Base-by-base conservation (phyloP, 2,797 vertebrate species). In the Hydrophis major region DNA sequence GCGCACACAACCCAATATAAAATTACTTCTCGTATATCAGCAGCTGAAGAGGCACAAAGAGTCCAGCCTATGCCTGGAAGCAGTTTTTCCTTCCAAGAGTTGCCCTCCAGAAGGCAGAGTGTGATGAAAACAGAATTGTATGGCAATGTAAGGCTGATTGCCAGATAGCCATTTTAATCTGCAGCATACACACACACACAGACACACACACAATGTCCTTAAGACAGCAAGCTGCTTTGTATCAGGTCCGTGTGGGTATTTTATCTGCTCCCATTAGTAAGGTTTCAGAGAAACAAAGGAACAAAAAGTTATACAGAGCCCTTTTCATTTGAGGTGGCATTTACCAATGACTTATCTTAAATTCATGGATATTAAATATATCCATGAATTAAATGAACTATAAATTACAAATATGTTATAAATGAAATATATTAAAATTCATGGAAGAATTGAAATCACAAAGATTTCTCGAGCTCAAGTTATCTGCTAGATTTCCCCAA, bases 401-500 rank as follows among this genome's bases (percentile, higher is more conserved):
- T 16, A 56, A 56, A 56, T 14, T 56, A 13, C 12, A 56, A 56
- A 56, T 56, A 56, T 4, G 16, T 56, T 13, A 56, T 16, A 12
- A 56, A 56, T 56, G 12, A 56, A 56, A 56, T 16, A 14, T 56
- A 55, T 55, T 55, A 27, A 61, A 53, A 61, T 10, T 27, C 60
- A 61, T 27, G 25, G 69, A 32, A 83, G 37, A 61, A 22, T 4
- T 53, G 6, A 13, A 3, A 89, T 53, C 89, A 78, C 18, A n/a
- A 27, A 22, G 57, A 89, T 57, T 91, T 50, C 55, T 69, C 61
- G 87, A 92, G 93, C 93, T 93, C 92, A 8, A 53, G 90, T 94
- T 78, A 89, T 66, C 92, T 88, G 86, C 86, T 25, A n/a, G 91
- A 92, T 89, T 92, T 74, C 4, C 27, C 60, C 27, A 1, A n/a